Conservation (phyloP, 2,113 vertebrate species). For the Vimba vimba region DNA sequence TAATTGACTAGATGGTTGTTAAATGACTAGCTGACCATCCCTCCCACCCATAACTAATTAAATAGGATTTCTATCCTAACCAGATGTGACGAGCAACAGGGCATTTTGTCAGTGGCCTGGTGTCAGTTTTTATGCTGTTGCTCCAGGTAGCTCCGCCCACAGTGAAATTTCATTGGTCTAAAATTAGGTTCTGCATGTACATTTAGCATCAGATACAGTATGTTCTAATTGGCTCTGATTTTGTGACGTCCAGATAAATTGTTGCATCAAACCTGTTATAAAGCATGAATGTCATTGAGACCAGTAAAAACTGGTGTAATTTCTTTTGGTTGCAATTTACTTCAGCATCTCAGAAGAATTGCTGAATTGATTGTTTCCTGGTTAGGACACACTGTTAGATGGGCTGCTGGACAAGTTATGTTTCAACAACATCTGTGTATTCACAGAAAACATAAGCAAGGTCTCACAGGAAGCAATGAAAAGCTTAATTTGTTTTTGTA, state of each 20-base stretch:
- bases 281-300: not conserved
- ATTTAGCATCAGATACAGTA: not conserved
- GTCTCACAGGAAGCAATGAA: not conserved
- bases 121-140: not conserved
- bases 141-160: not conserved
- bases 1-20: not conserved
- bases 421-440: not conserved
- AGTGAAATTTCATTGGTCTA: not conserved
- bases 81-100: too few relatives aligned
- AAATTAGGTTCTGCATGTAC: not conserved
- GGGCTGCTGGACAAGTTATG: not conserved
- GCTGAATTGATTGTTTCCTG: not conserved
- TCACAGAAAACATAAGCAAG: not conserved
- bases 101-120: not conserved
- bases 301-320: not conserved
- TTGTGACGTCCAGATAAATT: not conserved
- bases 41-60: not conserved
- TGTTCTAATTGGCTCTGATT: not conserved
- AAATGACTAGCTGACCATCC: not conserved
- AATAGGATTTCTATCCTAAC: not conserved
- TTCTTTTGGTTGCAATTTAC: not conserved
- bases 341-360: not conserved
- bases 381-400: not conserved
- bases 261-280: not conserved
- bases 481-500: constrained; percentile 14